These are phyloP conservation scores for Pangasius sanitwongsei DNA, from an alignment of 2,797 vertebrate species.

Conservation along the genomic window DNA sequence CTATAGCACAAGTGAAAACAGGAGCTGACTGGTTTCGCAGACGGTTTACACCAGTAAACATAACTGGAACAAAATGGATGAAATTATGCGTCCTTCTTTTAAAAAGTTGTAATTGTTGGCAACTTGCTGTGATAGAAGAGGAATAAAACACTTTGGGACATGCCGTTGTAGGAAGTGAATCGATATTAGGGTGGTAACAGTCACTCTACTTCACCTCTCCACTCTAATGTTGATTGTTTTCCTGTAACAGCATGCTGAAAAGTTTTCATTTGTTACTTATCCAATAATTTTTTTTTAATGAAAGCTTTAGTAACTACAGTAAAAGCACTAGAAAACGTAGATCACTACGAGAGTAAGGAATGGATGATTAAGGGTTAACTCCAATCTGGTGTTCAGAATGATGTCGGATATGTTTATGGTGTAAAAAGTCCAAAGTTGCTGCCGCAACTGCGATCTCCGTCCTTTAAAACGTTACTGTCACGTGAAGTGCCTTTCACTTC, in stretches of 20 bases:
- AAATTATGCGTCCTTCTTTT: not conserved
- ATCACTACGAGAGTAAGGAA: not conserved
- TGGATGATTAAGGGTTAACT: not conserved
- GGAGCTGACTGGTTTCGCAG: not conserved
- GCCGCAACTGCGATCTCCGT: not conserved
- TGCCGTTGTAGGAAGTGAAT: not conserved
- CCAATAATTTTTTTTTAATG: not conserved
- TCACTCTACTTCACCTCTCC: not conserved
- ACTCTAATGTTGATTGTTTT: not conserved
- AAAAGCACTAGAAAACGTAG: not conserved
- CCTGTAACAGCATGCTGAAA: not conserved
- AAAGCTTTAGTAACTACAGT: not conserved
- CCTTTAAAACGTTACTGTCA: not conserved
- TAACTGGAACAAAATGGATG: not conserved
- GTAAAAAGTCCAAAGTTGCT: not conserved
- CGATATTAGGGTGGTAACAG: not conserved
- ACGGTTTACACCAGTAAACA: not conserved
- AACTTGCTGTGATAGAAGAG: not conserved
- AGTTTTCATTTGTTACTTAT: not conserved
- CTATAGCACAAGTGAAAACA: not conserved
- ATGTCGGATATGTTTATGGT: not conserved
- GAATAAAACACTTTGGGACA: not conserved
- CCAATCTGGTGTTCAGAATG: not conserved
- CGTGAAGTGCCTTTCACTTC: slow-evolving; percentile 53
- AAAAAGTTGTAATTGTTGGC: not conserved